These are phyloP conservation scores for Ibycter americanus DNA, from an alignment of 2,797 vertebrate genomes.

Conservation along the genomic window DNA sequence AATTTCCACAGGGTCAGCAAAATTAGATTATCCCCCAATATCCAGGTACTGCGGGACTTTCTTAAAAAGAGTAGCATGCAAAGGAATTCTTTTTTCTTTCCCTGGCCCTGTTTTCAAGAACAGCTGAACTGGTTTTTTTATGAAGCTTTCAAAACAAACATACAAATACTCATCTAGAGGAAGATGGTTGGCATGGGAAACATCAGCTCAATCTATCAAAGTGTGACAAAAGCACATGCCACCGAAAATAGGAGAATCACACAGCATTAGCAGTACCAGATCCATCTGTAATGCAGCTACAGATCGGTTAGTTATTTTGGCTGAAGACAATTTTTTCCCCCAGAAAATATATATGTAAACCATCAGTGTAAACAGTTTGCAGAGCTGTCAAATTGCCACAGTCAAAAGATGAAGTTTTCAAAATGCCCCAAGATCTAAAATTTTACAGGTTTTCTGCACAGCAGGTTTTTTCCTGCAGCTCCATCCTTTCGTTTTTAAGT, in stretches of 20 bases:
- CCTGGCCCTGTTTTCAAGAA: neutral
- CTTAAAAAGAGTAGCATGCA: neutral
- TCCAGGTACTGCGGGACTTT: too few relatives aligned
- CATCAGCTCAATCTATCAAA: neutral
- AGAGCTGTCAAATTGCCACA: slow-evolving; percentile 7
- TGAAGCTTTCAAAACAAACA: neutral
- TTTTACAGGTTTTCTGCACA: neutral
- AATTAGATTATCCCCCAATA: neutral
- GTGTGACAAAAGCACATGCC: neutral
- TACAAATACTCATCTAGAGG: neutral
- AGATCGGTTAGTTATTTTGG: neutral
- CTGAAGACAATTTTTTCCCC: neutral
- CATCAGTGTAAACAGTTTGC: neutral
- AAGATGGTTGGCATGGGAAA: neutral
- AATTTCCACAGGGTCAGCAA: neutral
- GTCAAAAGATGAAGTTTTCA: neutral
- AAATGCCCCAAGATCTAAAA: neutral
- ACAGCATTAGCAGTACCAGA: neutral
- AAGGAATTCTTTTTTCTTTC: neutral
- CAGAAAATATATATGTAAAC: neutral
- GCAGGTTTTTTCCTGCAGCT: neutral
- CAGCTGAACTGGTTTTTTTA: neutral
- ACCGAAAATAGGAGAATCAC: neutral
- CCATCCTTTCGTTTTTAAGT: neutral
- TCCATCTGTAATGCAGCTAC: neutral